Base-by-base conservation (phyloP, 2,888 invertebrate genomes). In the Tinea trinotella region DNA sequence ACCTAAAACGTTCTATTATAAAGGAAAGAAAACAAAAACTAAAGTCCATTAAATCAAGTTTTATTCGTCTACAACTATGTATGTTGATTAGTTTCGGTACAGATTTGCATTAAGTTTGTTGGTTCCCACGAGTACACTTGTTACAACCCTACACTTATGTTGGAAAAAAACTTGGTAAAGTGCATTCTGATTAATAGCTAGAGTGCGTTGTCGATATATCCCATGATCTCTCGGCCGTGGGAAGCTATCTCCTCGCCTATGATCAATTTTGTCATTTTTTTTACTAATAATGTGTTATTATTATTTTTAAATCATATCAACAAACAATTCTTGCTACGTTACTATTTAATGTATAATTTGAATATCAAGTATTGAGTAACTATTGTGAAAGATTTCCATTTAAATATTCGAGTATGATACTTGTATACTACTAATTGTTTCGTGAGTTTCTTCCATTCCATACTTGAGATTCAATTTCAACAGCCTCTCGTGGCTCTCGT, bases 91-190 rank as follows among this genome's bases (percentile, higher is more conserved):
- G 68, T 63, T 64, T 60, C 65, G 67, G 65, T 61, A 65, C 62
- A 64, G 68, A 75, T 74, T 75, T 67, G 71, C 73, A 71, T 70
- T 66, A 64, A 72, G 61, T 62, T 35, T 36, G 13, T 50, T 24
- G 22, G 50, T 75, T 71, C 71, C 67, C 71, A 73, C 70, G 70
- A 59, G 60, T 61, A 59, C 57, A 61, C 64, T 66, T 59, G 63
- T 66, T n/a, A 50, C 50, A 50, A 10, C 50, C 18, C 18, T 19
- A 3, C 24, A 24, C 24, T 50, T 50, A 50, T 20, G 18, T 50
- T 7, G 50, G 20, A 50, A 50, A 48, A 46, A 24, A 50, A 18
- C 13, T 50, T 24, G 24, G 13, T 50, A 22, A 2, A 13, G 50
- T n/a, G 13, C 24, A 15, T 24, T 50, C 17, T 50, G 50, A 50